Evolutionary conservation across 2,797 vertebrate genomes (phyloP).

Genomic region (Lateolabrax maculatus): DNA sequence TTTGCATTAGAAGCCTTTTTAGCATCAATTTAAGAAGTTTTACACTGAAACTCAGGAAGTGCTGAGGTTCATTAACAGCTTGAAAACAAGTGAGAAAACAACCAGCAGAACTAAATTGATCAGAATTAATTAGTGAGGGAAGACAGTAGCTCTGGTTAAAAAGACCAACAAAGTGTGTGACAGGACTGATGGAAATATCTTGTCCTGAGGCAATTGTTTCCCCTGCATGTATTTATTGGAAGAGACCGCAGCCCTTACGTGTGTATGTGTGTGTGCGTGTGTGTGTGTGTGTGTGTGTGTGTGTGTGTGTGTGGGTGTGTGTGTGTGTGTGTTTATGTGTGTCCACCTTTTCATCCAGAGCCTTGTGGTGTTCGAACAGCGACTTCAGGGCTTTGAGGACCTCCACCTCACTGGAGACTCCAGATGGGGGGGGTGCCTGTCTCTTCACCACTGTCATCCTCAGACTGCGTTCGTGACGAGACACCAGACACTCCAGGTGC

Average conservation of each 20-base stretch:
- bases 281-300: background rate
- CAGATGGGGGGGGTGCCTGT: conserved; percentile 94
- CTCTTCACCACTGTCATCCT: conserved; percentile 98
- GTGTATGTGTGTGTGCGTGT: background rate
- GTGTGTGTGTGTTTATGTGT: conserved; percentile 38
- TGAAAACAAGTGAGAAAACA: conserved; percentile 17
- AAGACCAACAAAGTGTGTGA: background rate
- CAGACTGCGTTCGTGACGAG: conserved; percentile 94
- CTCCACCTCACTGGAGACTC: conserved; percentile 98
- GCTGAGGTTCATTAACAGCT: conserved; percentile 28
- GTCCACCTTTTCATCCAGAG: conserved; percentile 95
- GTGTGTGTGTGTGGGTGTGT: conserved; percentile 11
- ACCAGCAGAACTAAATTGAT: conserved; percentile 2
- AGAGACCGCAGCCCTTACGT: background rate
- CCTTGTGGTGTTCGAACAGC: conserved; percentile 97
- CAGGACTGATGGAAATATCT: conserved; percentile 19
- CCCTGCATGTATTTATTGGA: background rate
- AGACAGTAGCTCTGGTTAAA: conserved; percentile 2
- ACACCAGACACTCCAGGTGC: conserved; percentile 98
- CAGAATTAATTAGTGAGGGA: conserved; percentile 14
- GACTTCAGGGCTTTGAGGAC: conserved; percentile 98
- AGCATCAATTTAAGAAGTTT: conserved; percentile 11
- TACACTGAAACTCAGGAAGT: conserved; percentile 33
- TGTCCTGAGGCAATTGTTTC: background rate
- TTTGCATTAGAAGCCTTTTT: conserved; percentile 31